Evolutionary conservation across 1,140 invertebrate genomes (phyloP), one percentile per base, ranked within the genome.

Genomic region (Melanaphis sacchari): DNA sequence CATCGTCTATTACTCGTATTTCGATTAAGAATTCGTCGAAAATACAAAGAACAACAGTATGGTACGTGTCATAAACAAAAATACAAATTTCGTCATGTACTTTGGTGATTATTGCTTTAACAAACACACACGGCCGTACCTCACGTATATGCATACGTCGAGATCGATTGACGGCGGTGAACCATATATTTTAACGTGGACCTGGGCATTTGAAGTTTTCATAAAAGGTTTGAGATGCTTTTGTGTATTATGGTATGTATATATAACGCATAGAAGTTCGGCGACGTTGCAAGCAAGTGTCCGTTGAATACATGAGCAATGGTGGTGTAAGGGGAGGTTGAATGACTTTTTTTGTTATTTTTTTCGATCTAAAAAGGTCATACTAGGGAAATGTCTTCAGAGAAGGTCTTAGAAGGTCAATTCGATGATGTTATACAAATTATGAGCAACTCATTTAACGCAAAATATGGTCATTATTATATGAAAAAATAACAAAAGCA

Each of bases 371-470:
- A 6, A 76, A 81, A 76, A 81, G 90, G 90, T 91, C 90, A 66
- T 43, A 11, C 40, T 7, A 3, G 38, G 31, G 31, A 91, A 91
- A 91, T 91, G 59, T 91, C 90, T 91, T 36, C 52, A 26, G 18
- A 91, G 26, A 91, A 91, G 59, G 90, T 81, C 59, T 91, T 91
- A 91, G 54, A 91, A 91, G 90, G 90, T 91, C 59, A 18, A 22
- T n/a, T 40, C n/a, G 26, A 90, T 26, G 52, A 38, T 36, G 26
- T 59, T 90, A 90, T 31, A 41, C 5, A 40, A 52, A 59, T 5
- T 8, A 24, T 24, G 36, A 40, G 22, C 1, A 87, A 87, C 46
- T 49, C 31, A 40, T 41, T 89, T 89, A 43, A 26, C 36, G 15
- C n/a, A 7, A 36, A 36, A 89, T 46, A 31, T 88, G 46, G 46